Conservation (phyloP, 2,113 vertebrate species). For the Megalops atlanticus region DNA sequence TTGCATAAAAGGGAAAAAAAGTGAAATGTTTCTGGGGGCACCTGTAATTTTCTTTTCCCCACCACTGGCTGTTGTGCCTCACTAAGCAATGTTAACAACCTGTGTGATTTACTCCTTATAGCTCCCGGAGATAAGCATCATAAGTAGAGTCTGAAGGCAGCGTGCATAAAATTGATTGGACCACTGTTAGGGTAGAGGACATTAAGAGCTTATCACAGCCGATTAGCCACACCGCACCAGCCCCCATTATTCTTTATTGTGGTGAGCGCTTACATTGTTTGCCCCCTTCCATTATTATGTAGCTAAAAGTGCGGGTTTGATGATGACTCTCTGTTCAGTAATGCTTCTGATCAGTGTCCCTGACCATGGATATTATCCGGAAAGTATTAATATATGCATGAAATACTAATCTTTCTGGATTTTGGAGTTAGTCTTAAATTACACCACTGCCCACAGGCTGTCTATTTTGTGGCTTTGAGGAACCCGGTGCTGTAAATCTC, state of each 20-base stretch:
- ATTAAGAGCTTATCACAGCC: constrained; percentile 38
- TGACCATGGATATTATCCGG: background rate
- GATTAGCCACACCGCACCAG: constrained; percentile 34
- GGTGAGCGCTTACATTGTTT: constrained; percentile 29
- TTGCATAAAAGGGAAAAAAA: too few relatives aligned
- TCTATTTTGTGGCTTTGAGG: background rate
- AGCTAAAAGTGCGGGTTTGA: constrained; percentile 16
- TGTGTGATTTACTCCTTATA: constrained; percentile 27
- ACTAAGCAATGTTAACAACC: constrained; percentile 23
- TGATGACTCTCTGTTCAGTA: background rate
- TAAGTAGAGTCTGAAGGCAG: constrained; percentile 30
- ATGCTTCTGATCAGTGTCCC: background rate
- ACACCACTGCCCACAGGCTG: background rate
- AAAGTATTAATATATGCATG: background rate
- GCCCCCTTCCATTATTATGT: constrained; percentile 14
- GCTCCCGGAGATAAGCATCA: constrained; percentile 27
- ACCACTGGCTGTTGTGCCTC: constrained; percentile 1
- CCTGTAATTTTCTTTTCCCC: background rate
- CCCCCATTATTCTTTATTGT: too few relatives aligned
- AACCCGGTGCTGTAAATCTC: background rate
- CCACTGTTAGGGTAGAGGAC: constrained; percentile 33
- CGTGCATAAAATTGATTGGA: constrained; percentile 33
- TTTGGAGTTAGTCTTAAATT: background rate
- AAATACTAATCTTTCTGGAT: background rate
- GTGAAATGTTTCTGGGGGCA: background rate